Base-by-base conservation (phyloP, 2,888 invertebrate genomes). In the Apomyelois bistriatella region DNA sequence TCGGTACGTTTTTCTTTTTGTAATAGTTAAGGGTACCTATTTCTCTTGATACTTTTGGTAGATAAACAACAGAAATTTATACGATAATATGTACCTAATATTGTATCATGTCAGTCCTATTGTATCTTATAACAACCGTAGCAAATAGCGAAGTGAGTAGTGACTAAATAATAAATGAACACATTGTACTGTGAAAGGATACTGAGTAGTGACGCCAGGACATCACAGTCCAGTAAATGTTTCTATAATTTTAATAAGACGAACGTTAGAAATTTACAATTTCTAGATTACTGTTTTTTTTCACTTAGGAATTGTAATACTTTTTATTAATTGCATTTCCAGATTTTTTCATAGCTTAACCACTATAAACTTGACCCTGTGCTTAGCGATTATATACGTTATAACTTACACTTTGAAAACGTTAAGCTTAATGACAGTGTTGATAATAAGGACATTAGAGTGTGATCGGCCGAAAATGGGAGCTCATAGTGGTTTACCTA, bases 171-270 rank as follows among this genome's bases (percentile, higher is more conserved):
- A 60, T 65, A 58, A 65, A 62, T 63, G 61, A 74, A 66, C 66
- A 66, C 60, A 63, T 65, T 66, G 62, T 65, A 65, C 61, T 68
- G 70, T 69, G 58, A 65, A 61, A 65, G 63, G 58, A 57, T 61
- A 56, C 59, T 61, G 53, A 52, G 22, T 22, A 22, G 22, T 22
- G 22, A 22, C 22, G 22, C 5, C 22, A 22, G 3, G 22, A 22
- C 22, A 5, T 3, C 22, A 22, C 22, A 5, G 22, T 2, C 22
- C 5, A 2, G 22, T 22, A 50, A 65, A 48, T 22, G 17, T 12
- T 38, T 10, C n/a, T 22, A 17, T 48, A 8, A 37, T 37, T 36
- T 48, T 36, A 48, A 43, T 43, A 30, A 43, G 43, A 43, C 10
- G 32, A 7, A 32, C 32, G 32, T 32, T 5, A 22, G 22, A 32